Evolutionary conservation across 1,140 invertebrate species (phyloP).

Genomic region (Himalopsyche phryganea): DNA sequence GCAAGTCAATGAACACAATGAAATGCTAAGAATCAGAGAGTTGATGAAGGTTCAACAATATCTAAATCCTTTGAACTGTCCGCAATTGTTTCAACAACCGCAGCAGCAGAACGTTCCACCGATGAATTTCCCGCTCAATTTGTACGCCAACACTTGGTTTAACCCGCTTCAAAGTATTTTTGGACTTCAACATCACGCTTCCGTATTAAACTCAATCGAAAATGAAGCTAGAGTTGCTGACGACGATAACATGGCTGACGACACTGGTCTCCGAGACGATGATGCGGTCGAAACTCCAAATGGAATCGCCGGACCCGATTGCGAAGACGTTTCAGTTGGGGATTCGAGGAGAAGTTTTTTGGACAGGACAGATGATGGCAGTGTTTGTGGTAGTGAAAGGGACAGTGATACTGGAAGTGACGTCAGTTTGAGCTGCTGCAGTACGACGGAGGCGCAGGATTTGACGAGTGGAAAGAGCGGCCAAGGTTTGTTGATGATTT

Average conservation of each 20-base stretch:
- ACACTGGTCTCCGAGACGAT: constrained; percentile 10
- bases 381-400: constrained; percentile 28
- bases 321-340: constrained; percentile 11
- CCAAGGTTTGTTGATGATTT: constrained; percentile 15
- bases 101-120: constrained; percentile 12
- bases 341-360: constrained; percentile 8
- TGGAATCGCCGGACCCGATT: constrained; percentile 6
- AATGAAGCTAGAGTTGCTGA: not conserved
- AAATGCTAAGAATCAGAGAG: constrained; percentile 23
- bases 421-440: constrained; percentile 30
- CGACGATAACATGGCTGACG: constrained; percentile 9
- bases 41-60: constrained; percentile 31
- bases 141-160: constrained; percentile 29
- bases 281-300: constrained; percentile 1
- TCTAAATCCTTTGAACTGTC: constrained; percentile 27
- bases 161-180: constrained; percentile 26
- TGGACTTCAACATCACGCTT: constrained; percentile 6
- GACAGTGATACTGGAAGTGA: constrained; percentile 29
- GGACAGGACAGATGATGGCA: constrained; percentile 24
- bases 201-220: constrained; percentile 2
- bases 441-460: constrained; percentile 27
- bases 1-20: constrained; percentile 9
- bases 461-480: constrained; percentile 24
- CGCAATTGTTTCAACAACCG: constrained; percentile 17
- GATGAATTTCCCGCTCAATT: constrained; percentile 25